A percentile compares a stretch with the other conserved stretches of the same genome.
phyloP scores from a whole-genome alignment of 2,797 vertebrate genomes.

The Tokudaia tokunoshimensis region DNA sequence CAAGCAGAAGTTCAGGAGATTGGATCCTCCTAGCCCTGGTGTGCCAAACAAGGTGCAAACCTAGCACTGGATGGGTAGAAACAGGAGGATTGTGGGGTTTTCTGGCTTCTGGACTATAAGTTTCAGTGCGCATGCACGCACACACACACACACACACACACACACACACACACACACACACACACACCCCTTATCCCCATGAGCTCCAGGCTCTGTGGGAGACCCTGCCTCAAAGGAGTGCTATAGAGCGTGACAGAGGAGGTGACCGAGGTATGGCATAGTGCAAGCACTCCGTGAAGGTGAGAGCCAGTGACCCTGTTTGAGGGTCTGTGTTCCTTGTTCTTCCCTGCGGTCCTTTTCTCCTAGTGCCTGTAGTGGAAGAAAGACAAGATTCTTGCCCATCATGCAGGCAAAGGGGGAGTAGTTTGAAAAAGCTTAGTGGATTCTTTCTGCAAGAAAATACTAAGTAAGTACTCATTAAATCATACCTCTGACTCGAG shows the following conservation, averaged over 20 bases:
- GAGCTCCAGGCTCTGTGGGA: neutral
- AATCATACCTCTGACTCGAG: neutral
- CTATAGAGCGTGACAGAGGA: neutral
- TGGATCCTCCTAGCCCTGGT: neutral
- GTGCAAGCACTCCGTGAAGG: neutral
- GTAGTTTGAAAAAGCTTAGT: slow-evolving; percentile 32
- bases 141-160: neutral
- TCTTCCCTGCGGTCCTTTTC: neutral
- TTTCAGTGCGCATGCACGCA: neutral
- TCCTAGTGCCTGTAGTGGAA: neutral
- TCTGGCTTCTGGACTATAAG: neutral
- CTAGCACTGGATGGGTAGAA: neutral
- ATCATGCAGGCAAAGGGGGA: neutral
- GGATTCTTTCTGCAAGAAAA: slow-evolving; percentile 38
- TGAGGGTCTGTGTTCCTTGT: neutral
- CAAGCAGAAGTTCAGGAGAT: neutral
- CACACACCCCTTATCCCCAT: too few species aligned
- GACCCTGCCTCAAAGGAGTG: neutral
- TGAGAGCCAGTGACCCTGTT: neutral
- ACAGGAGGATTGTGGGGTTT: neutral
- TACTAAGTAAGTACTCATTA: slow-evolving; percentile 3
- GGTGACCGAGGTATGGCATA: neutral
- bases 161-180: neutral
- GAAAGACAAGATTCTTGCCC: neutral
- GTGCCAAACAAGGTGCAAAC: neutral